Percentiles rank a stretch among this genome's conserved stretches.
These are phyloP conservation scores for Macaria liturata DNA, from an alignment of 2,888 invertebrate species.

Conservation along the genomic window DNA sequence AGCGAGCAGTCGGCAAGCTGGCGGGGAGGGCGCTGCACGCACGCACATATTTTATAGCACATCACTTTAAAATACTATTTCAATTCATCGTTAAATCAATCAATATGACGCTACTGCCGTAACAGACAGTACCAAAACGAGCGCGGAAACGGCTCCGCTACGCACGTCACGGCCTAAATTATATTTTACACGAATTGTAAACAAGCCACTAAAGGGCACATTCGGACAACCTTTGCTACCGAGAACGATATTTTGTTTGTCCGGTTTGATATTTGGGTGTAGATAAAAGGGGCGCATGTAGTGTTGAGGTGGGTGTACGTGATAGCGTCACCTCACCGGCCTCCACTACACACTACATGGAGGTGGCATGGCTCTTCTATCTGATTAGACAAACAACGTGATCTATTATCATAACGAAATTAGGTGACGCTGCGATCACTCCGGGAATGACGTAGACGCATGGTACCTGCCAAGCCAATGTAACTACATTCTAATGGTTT, in stretches of 20 bases:
- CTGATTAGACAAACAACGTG: conserved; percentile 30
- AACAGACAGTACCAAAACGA: not conserved
- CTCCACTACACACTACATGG: conserved; percentile 21
- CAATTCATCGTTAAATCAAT: too few relatives aligned
- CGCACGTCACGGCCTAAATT: conserved; percentile 2
- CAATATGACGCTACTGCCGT: not conserved
- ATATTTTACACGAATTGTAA: conserved; percentile 14
- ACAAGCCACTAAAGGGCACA: conserved; percentile 16
- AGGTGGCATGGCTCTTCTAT: conserved; percentile 21
- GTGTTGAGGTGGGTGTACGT: conserved; percentile 32
- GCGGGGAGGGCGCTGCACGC: conserved; percentile 2
- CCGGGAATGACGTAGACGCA: conserved; percentile 14
- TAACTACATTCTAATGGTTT: conserved; percentile 24
- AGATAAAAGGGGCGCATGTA: conserved; percentile 44
- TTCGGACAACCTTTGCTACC: conserved; percentile 18
- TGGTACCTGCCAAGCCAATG: conserved; percentile 6
- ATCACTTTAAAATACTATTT: too few relatives aligned
- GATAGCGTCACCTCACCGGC: conserved; percentile 25
- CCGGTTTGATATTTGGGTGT: conserved; percentile 53
- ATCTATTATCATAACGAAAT: conserved; percentile 30
- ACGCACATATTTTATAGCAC: too few relatives aligned
- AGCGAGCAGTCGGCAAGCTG: not conserved
- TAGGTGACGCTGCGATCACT: conserved; percentile 24
- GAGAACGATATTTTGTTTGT: conserved; percentile 36
- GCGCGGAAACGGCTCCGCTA: not conserved